A percentile compares a stretch with the other conserved stretches of the same genome.
Conservation (phyloP, 2,888 invertebrate genomes). For the Carabus problematicus region DNA sequence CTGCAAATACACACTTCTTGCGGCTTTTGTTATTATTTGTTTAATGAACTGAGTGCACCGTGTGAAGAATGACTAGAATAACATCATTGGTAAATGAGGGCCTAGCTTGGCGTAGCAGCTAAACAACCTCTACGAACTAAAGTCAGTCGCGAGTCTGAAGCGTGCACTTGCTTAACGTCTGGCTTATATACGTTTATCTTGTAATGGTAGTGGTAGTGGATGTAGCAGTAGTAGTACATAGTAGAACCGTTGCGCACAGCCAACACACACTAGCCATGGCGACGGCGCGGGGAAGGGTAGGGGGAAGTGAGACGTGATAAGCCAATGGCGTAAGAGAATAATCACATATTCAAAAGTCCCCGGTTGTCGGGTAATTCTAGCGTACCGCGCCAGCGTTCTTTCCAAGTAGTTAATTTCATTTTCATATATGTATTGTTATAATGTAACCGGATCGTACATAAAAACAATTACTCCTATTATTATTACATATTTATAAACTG, state of each 20-base stretch:
- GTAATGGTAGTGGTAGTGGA: no score
- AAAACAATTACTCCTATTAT: slow-evolving; percentile 7
- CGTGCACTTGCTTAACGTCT: slow-evolving; percentile 40
- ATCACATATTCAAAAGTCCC: no score
- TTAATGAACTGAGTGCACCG: slow-evolving; percentile 18
- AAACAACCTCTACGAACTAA: slow-evolving; percentile 50
- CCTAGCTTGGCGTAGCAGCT: slow-evolving; percentile 50
- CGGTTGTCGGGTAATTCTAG: slow-evolving; percentile 29
- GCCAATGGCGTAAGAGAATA: no score
- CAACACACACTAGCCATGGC: neutral
- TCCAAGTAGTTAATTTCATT: slow-evolving; percentile 27
- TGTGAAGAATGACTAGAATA: slow-evolving; percentile 48
- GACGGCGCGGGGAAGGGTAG: slow-evolving; percentile 14
- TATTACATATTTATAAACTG: slow-evolving; percentile 21
- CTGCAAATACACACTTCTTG: neutral
- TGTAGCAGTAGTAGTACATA: no score
- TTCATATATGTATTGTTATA: slow-evolving; percentile 11
- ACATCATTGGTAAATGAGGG: slow-evolving; percentile 47
- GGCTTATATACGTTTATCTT: slow-evolving; percentile 47
- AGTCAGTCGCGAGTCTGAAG: slow-evolving; percentile 48
- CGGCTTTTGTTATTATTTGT: neutral
- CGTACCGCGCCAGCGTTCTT: slow-evolving; percentile 20
- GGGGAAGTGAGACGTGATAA: slow-evolving; percentile 39
- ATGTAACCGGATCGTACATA: slow-evolving; percentile 11
- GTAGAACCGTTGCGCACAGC: neutral